Evolutionary conservation across 2,113 vertebrate species (phyloP), one percentile per base, ranked within the genome.

Genomic region (Dendrocopos noguchii): DNA sequence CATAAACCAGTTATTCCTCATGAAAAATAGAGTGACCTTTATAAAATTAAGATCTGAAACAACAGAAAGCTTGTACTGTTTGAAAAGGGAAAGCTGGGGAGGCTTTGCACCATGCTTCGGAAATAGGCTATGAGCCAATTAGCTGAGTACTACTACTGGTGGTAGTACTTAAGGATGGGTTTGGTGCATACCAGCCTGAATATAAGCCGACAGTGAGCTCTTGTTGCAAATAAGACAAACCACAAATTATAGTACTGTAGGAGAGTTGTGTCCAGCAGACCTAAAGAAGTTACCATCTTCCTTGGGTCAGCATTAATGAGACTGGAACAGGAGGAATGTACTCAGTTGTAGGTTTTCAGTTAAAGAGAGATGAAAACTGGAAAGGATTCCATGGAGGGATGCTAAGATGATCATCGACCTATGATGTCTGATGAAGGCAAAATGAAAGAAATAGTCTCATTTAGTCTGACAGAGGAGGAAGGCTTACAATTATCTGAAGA

Each of bases 281-380:
- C 15, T 44, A 15, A 46, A 72, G 31, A 61, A 52, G 39, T 34
- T 80, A 31, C 7, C 0, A 0, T 57, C 42, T 31, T 67, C 27
- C 47, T 60, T 47, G 52, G 76, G 34, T 25, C 16, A 55, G 31
- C 42, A 18, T 36, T 29, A 42, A 12, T n/a, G 27, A 80, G n/a
- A 20, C 12, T 87, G 19, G 19, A 25, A 12, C 12, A 56, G 46
- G 22, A 83, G 56, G 46, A 74, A 20, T 2, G 1, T 46, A 12
- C 3, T 59, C 47, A 28, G 14, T 7, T 56, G 9, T 13, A 84
- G 13, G 9, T 5, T 9, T 5, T 4, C 25, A 47, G 4, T 0
- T 65, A 27, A 89, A 68, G 5, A 81, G 19, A 75, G 70, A 56
- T 1, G 7, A 14, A 78, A 72, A 61, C 12, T 47, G 10, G 7